These are phyloP conservation scores for Hofmannophila pseudospretella DNA, from an alignment of 2,888 invertebrate species.

Conservation along the genomic window DNA sequence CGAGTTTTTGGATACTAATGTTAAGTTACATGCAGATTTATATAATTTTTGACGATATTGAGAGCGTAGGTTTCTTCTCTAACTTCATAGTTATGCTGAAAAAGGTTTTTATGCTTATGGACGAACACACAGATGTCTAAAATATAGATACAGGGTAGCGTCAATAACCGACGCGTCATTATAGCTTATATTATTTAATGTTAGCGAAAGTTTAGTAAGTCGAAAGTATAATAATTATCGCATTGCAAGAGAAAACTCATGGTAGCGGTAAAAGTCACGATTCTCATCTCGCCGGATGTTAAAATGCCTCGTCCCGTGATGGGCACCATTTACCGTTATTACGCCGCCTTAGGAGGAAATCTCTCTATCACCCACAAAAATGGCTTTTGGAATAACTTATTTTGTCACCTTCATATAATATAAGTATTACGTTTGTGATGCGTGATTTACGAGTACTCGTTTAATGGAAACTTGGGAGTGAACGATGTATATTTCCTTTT, in stretches of 20 bases:
- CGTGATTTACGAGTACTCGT: constrained; percentile 6
- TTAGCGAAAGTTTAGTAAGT: no score
- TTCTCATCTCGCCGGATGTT: constrained; percentile 49
- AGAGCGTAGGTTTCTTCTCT: no score
- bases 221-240: no score
- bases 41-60: no score
- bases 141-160: no score
- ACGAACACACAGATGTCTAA: no score
- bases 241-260: constrained; percentile 13
- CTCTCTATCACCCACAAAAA: constrained; percentile 56
- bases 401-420: constrained; percentile 39
- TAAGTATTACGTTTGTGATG: constrained; percentile 19
- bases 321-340: constrained; percentile 61
- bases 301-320: constrained; percentile 49
- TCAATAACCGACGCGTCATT: no score
- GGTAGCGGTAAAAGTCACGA: constrained; percentile 29
- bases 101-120: no score
- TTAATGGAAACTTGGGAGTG: background rate
- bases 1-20: no score
- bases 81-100: no score
- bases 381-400: constrained; percentile 58
- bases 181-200: no score
- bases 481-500: background rate
- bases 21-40: no score
- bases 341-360: constrained; percentile 44